Conservation (phyloP, 53 echinoderm and acorn worm species). For the Henricia sp. region DNA sequence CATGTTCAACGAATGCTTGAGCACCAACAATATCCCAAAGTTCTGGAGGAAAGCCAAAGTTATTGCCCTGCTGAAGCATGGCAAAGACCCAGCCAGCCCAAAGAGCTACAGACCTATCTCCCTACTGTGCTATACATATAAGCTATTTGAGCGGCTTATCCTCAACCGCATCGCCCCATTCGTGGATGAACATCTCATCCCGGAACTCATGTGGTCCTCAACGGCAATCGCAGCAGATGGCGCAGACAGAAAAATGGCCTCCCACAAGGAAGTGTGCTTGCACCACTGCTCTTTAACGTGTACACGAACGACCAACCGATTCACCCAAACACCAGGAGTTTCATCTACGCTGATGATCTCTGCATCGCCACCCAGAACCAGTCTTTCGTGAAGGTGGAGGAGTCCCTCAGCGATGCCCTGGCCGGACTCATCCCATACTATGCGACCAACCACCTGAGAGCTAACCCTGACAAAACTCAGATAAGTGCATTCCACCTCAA, state of each 20-base stretch:
- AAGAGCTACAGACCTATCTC: constrained; percentile 23
- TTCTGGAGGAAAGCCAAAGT: constrained; percentile 6
- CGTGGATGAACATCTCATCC: constrained; percentile 35
- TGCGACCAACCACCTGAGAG: too few species aligned
- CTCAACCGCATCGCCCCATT: constrained; percentile 39
- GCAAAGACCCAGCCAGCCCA: constrained; percentile 9
- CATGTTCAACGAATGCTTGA: neutral
- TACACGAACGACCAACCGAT: neutral
- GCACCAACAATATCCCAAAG: neutral
- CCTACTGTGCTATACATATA: neutral
- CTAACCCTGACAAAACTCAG: too few species aligned
- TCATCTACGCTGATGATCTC: too few species aligned
- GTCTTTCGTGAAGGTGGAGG: too few species aligned
- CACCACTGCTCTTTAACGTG: neutral
- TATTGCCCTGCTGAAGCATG: neutral
- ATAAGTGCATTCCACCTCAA: too few species aligned
- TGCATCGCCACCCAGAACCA: too few species aligned
- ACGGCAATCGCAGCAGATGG: constrained; percentile 48
- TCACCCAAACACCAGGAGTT: too few species aligned
- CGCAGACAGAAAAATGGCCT: constrained; percentile 56
- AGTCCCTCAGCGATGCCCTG: too few species aligned
- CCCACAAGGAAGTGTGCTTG: constrained; percentile 23
- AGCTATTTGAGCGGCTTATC: constrained; percentile 20
- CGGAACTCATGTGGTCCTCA: too few species aligned
- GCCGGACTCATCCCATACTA: too few species aligned